Evolutionary conservation across 2,888 invertebrate genomes (phyloP).

Genomic region (Steinernema hermaphroditum): DNA sequence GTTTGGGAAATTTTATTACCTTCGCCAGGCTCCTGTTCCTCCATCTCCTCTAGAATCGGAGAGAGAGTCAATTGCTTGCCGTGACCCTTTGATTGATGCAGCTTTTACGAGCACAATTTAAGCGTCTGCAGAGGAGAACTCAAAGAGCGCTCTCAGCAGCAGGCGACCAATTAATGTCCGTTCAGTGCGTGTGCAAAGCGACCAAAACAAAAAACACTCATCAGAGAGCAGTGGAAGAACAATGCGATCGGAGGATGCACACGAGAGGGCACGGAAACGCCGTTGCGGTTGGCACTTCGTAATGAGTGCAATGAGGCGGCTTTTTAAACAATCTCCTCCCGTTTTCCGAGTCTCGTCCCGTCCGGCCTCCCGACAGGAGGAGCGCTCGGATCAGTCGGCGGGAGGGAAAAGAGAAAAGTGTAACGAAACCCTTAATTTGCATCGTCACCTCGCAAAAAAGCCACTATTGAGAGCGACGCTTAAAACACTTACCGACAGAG

Average conservation of each 20-base stretch:
- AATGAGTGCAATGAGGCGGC: constrained; percentile 5
- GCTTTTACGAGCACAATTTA: too few relatives aligned
- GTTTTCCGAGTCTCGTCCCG: not conserved
- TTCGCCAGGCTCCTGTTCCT: too few relatives aligned
- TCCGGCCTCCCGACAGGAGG: not conserved
- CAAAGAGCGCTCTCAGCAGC: too few relatives aligned
- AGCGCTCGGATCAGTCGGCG: not conserved
- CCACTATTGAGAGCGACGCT: not conserved
- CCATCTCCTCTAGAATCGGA: too few relatives aligned
- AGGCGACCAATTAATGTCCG: too few relatives aligned
- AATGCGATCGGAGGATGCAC: not conserved
- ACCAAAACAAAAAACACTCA: too few relatives aligned
- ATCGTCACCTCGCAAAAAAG: not conserved
- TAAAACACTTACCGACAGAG: constrained; percentile 19
- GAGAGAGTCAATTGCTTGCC: too few relatives aligned
- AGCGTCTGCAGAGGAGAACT: too few relatives aligned
- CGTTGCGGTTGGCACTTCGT: constrained; percentile 17
- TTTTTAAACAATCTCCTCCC: constrained; percentile 21
- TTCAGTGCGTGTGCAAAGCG: too few relatives aligned
- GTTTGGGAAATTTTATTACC: too few relatives aligned
- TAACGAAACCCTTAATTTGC: constrained; percentile 26
- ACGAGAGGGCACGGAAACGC: constrained; percentile 7
- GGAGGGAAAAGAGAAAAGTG: not conserved
- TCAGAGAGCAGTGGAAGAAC: too few relatives aligned
- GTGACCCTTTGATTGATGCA: too few relatives aligned